These are phyloP conservation scores for Drosophila cardini DNA, from an alignment of 1,140 invertebrate genomes.

Conservation along the genomic window DNA sequence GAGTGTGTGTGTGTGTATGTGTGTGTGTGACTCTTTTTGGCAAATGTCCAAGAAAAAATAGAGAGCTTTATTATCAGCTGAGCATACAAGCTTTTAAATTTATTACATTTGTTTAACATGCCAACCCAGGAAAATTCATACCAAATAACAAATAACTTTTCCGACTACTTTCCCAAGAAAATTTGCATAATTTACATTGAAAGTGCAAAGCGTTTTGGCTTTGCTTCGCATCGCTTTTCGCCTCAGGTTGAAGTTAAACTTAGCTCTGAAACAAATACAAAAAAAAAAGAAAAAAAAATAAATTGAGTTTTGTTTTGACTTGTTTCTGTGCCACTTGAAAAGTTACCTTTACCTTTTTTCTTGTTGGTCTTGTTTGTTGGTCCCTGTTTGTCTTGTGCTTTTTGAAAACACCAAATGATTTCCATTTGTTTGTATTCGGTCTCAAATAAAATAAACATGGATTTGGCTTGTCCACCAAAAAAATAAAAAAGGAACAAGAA, in stretches of 20 bases:
- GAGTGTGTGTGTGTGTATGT: slow-evolving; percentile 12
- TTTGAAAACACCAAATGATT: slow-evolving; percentile 22
- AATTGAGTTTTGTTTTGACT: slow-evolving; percentile 49
- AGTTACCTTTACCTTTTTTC: slow-evolving; percentile 26
- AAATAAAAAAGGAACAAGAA: not conserved
- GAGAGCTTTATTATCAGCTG: slow-evolving; percentile 61
- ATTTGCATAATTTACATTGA: slow-evolving; percentile 71
- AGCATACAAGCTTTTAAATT: slow-evolving; percentile 73
- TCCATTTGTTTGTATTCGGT: slow-evolving; percentile 34
- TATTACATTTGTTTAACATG: slow-evolving; percentile 74
- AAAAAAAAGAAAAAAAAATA: slow-evolving; percentile 13
- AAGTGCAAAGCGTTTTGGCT: slow-evolving; percentile 57
- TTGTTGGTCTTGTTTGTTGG: not conserved
- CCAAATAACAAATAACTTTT: slow-evolving; percentile 54
- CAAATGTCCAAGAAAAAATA: slow-evolving; percentile 1
- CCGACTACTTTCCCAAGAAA: slow-evolving; percentile 58
- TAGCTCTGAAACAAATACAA: slow-evolving; percentile 32
- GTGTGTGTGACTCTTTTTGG: slow-evolving; percentile 1
- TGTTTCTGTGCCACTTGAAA: slow-evolving; percentile 12
- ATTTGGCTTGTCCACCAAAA: slow-evolving; percentile 13
- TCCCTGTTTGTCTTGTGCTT: not conserved
- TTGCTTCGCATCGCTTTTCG: slow-evolving; percentile 37
- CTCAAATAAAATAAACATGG: slow-evolving; percentile 23
- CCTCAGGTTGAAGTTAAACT: slow-evolving; percentile 33
- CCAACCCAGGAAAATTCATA: not conserved